Evolutionary conservation across 2,113 vertebrate genomes (phyloP), one percentile per base, ranked within the genome.

Genomic region (Pachypanchax playfairii): DNA sequence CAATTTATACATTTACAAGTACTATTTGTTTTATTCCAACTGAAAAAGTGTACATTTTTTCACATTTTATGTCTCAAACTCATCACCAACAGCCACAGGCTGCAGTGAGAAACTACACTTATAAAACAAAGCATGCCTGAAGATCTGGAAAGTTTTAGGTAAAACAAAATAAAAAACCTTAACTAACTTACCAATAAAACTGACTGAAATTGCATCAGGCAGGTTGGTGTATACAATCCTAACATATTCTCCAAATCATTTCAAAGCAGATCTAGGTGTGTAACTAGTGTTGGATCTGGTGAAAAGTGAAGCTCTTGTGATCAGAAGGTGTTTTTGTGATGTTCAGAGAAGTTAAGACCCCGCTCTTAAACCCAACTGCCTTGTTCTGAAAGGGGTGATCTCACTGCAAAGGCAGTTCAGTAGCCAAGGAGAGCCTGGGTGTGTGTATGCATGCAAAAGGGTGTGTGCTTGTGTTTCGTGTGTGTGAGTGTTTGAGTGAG

Each of bases 321-420:
- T 28, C 69, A 10, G 13, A 5, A 21, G 43, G 44, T 21, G n/a
- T 79, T 62, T n/a, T 55, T 42, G 65, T 66, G 65, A 65, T 75
- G 63, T 61, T 69, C 60, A 53, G 29, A 49, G 52, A 64, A 47
- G 69, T 77, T 58, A 63, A 65, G 67, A 65, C 50, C 18, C 10
- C n/a, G 68, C 44, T 75, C 55, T 64, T 38, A 52, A 78, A 84
- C 54, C 48, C 26, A 33, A 75, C 61, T 41, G 71, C 61, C 77
- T 74, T 74, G 82, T 85, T 83, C 67, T 79, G 57, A 24, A 64
- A 80, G 60, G 24, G 29, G 73, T 89, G 87, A 91, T 87, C 87
- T 91, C 88, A 88, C 75, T 82, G 76, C 82, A 80, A 82, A 73
- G 85, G 87, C 82, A 90, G 85, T 86, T 85, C 60, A 80, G 85